Evolutionary conservation across 2,113 vertebrate species (phyloP), one percentile per base, ranked within the genome.

Genomic region (Indri indri): DNA sequence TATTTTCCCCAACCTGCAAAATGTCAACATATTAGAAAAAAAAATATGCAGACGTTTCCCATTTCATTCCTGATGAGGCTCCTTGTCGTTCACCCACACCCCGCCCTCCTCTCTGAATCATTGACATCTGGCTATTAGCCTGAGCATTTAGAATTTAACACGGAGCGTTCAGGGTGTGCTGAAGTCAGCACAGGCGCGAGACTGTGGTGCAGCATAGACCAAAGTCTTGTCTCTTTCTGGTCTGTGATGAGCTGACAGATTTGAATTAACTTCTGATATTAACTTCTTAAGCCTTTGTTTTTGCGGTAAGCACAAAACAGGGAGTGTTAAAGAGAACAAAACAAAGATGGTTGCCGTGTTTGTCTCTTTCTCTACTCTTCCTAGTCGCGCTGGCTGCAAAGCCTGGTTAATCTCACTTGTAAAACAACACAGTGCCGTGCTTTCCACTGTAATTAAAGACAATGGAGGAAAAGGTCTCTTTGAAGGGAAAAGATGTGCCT

Each of bases 11-110:
- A 97, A 97, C 96, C 97, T 97, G 93, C 84, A 97, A 97, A 97
- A 98, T 97, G 97, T 97, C 96, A 97, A 97, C 96, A 97, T 94
- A 97, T 97, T 97, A 96, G 94, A 74, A 83, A 66, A 25, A 25
- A 70, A 95, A 96, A 98, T 92, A 97, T 97, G 98, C 98, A 98
- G 98, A 97, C 97, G 96, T 97, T 98, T 98, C 97, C 98, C 95
- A 97, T 98, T 98, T 97, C 94, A 81, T 96, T 98, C 85, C 92
- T 97, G 97, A 97, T 96, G 97, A 97, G 97, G 47, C 79, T 96
- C 57, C 97, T 96, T 90, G 95, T 98, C 71, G 11, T 91, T 88
- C 32, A 23, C 93, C 70, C 16, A 0, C 85, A 66, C 65, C 93
- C 57, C 32, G 6, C n/a, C 84, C 95, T 70, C 65, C 85, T 77